Evolutionary conservation across 1,140 invertebrate species (phyloP), one percentile per base, ranked within the genome.

Genomic region (Sitobion miscanthi): DNA sequence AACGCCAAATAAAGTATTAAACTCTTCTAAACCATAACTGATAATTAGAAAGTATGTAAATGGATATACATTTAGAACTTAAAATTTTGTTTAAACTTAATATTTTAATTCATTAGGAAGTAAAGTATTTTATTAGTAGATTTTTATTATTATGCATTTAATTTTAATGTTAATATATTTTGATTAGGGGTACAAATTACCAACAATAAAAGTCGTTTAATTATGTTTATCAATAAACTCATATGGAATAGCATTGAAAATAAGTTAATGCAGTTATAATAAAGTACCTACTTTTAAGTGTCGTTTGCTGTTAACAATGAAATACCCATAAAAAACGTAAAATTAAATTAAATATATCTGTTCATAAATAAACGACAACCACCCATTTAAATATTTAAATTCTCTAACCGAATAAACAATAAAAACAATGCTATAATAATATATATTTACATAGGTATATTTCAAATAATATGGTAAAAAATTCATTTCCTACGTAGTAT

Each of bases 1-100:
- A 77, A 77, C 30, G 62, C 30, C 62, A 77, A 77, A 77, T 77
- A 77, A 77, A 77, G 23, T 77, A 77, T 77, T 77, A 77, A 77
- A 77, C n/a, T 77, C 30, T 77, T 77, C 62, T 77, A 30, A 77
- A n/a, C 62, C 62, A 77, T 77, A 77, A 77, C 30, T n/a, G 30
- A 77, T 77, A 77, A 77, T 77, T 77, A 77, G 62, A 77, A 30
- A 77, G n/a, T n/a, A 77, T 77, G 14, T 77, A 77, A n/a, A n/a
- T 77, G n/a, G 62, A 77, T 35, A n/a, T 77, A n/a, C n/a, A 77
- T 77, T 77, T 35, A 77, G n/a, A 77, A n/a, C 30, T 30, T 77
- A 77, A n/a, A 2, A n/a, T 77, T 77, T 69, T 77, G n/a, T 77
- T 77, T 77, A 17, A 77, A 77, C 62, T n/a, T 77, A 77, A 77